Percentiles rank a stretch among this genome's conserved stretches.
Conservation (phyloP, 2,113 vertebrate species). For the Chionomys nivalis region DNA sequence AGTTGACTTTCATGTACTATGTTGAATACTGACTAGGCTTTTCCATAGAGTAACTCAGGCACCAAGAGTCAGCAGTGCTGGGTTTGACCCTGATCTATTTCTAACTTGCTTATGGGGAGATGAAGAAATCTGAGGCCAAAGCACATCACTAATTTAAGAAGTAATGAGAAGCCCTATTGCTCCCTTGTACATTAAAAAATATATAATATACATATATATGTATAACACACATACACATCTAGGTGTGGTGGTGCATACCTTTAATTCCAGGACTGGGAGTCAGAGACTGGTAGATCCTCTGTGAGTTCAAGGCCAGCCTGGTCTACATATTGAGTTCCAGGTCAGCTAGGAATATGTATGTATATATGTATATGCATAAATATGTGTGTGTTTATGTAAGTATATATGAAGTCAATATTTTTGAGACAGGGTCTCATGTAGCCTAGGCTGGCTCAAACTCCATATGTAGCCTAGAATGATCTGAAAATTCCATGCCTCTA, state of each 20-base stretch:
- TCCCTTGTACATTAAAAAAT: not conserved
- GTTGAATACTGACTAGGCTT: not conserved
- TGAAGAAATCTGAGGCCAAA: constrained; percentile 20
- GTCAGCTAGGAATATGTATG: not conserved
- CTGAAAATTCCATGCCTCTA: not conserved
- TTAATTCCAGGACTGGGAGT: not conserved
- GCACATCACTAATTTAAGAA: not conserved
- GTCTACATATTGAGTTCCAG: not conserved
- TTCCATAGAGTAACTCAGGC: not conserved
- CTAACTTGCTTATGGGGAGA: not conserved
- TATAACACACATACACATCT: not conserved
- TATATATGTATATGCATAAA: not conserved
- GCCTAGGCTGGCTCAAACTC: not conserved
- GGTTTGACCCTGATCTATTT: not conserved
- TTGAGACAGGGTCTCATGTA: not conserved
- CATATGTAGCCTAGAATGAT: not conserved
- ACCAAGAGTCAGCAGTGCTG: not conserved
- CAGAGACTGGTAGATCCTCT: not conserved
- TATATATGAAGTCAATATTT: not conserved
- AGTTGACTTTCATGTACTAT: not conserved
- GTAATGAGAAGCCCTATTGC: not conserved
- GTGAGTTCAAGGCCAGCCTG: not conserved
- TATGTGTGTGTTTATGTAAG: not conserved
- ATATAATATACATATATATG: not conserved
- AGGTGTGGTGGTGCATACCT: not conserved